Evolutionary conservation across 2,888 invertebrate genomes (phyloP), one percentile per base, ranked within the genome.

Genomic region (Drosophila kuntzei): DNA sequence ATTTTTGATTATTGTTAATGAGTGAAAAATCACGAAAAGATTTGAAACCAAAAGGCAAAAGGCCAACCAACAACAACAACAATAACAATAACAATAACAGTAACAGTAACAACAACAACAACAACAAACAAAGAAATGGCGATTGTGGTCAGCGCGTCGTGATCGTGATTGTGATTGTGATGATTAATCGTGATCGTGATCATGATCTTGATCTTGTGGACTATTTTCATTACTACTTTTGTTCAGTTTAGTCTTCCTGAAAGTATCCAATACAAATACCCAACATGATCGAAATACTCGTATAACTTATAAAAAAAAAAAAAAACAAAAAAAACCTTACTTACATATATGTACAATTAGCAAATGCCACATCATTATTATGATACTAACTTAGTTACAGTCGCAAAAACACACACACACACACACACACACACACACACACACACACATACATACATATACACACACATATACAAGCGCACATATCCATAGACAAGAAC

Each of bases 161-260:
- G 63, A 62, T 62, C 72, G 71, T 43, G 54, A 61, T 61, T 20
- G 51, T 61, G 54, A 62, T 62, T 29, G 50, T 54, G 76, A 71
- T 76, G 72, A 60, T 20, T 41, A 20, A 54, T 68, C 74, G 68
- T 77, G 59, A 72, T 79, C 72, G 69, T 76, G 63, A 76, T 65
- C 62, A 46, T 68, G 72, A 79, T 76, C 61, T 60, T 64, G 68
- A 85, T 69, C 67, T 69, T 76, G 87, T 84, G 80, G 87, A 77
- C 86, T 79, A 71, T 83, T 83, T 83, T 83, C 83, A 83, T 83
- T 83, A 83, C 83, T 83, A 84, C 83, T 87, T 83, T 83, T 82
- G 84, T 87, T 83, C 87, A 83, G 81, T 87, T 87, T 83, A 84
- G 83, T 83, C 68, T 79, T 68, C 68, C 82, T 67, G n/a, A 12